Base-by-base conservation (phyloP, 2,113 vertebrate genomes). In the Spilogale gracilis region DNA sequence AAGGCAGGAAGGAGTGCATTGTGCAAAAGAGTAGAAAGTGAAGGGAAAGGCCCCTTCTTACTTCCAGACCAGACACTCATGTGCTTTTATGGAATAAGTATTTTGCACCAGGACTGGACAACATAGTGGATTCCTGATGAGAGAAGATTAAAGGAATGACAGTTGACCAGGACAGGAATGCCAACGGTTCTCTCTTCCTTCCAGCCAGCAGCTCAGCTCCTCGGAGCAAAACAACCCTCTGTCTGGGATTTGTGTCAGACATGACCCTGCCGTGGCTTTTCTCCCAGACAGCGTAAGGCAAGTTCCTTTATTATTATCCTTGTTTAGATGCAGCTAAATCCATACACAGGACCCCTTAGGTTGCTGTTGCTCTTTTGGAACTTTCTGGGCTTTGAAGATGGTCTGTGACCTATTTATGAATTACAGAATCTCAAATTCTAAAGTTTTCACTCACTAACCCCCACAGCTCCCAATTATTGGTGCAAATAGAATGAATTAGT, bases 21-120 rank as follows among this genome's bases (percentile, higher is more conserved):
- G 23, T 38, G 14, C 56, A 67, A 45, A 93, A 48, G 54, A 82
- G 13, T 10, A 69, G 45, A 91, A n/a, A 52, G 48, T 12, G 5
- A 80, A 83, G 74, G 73, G 12, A 92, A 89, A 85, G 3, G 9
- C 18, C 50, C 58, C 52, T 89, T 94, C 67, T 63, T 38, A 65
- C 8, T 18, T 16, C 80, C 95, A 58, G 48, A 54, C 32, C 78
- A 83, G 82, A 95, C 18, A 48, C 27, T 84, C 95, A 52, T 88
- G 71, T 20, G 94, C 96, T 96, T 93, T 97, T 97, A 96, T 93
- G 96, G 90, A 97, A 97, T 91, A 96, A 96, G 45, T 83, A 94
- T 96, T 97, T 95, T 69, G 30, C 50, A 54, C 9, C 38, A 50
- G 84, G 81, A 79, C 88, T 78, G 48, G 92, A 91, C 69, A 54